Conservation (phyloP, 2,113 vertebrate genomes). For the Chloropsis hardwickii region DNA sequence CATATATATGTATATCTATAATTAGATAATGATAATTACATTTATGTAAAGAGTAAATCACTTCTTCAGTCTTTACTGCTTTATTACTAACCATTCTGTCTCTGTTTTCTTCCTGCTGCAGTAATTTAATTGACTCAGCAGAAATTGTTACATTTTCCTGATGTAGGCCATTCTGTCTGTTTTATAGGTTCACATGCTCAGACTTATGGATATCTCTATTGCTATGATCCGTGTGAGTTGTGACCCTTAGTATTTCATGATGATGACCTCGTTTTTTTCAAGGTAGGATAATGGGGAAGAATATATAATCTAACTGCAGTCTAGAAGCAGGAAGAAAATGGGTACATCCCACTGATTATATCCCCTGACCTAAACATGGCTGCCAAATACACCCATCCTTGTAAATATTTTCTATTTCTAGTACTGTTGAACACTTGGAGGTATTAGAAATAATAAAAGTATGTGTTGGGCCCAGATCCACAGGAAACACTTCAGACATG, state of each 20-base stretch:
- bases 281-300: neutral
- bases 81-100: neutral
- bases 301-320: neutral
- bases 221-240: neutral
- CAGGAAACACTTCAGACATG: neutral
- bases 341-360: neutral
- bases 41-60: neutral
- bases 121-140: neutral
- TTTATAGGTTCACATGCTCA: neutral
- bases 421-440: neutral
- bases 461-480: neutral
- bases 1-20: too few species aligned
- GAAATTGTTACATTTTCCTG: neutral
- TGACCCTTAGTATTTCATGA: neutral
- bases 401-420: neutral
- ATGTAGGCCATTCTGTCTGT: neutral
- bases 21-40: neutral
- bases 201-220: neutral
- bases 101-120: neutral
- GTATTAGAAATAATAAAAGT: neutral
- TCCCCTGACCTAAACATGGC: neutral
- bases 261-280: neutral
- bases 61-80: neutral
- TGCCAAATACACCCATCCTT: neutral
- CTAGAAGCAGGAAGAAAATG: neutral